Evolutionary conservation across 2,797 vertebrate species (phyloP).

Genomic region (Hippocampus kuda): DNA sequence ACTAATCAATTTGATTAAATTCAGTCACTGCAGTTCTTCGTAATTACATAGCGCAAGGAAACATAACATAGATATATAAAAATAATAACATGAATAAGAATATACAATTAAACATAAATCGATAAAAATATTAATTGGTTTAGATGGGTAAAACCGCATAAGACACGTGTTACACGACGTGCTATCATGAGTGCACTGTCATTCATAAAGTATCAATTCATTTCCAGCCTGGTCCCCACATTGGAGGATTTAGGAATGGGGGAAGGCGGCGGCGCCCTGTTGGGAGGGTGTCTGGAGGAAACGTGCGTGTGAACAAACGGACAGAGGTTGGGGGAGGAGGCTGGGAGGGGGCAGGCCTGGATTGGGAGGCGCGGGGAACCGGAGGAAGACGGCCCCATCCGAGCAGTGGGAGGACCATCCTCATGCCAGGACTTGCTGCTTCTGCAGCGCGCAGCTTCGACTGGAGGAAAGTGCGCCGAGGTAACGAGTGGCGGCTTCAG

Average conservation of each 20-base stretch:
- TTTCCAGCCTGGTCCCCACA: not conserved
- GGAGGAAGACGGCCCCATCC: slow-evolving; percentile 24
- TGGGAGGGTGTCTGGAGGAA: slow-evolving; percentile 23
- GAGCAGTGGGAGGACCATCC: slow-evolving; percentile 65
- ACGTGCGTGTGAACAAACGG: slow-evolving; percentile 48
- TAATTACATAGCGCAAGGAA: too few relatives aligned
- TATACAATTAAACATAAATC: not conserved
- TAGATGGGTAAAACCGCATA: not conserved
- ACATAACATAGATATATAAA: too few relatives aligned
- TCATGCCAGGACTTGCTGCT: slow-evolving; percentile 62
- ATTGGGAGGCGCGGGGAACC: slow-evolving; percentile 30
- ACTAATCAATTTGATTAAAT: too few relatives aligned
- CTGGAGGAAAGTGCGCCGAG: slow-evolving; percentile 39
- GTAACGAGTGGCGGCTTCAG: slow-evolving; percentile 21
- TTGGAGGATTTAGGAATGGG: not conserved
- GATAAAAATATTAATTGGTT: not conserved
- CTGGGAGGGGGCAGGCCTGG: slow-evolving; percentile 43
- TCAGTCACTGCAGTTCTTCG: too few relatives aligned
- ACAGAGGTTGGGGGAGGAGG: slow-evolving; percentile 34
- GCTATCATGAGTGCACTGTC: not conserved
- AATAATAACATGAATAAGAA: not conserved
- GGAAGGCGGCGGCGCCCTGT: not conserved
- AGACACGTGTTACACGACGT: not conserved
- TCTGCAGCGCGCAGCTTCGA: slow-evolving; percentile 41
- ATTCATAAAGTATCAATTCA: not conserved